Percentiles rank a stretch among this genome's conserved stretches.
Conservation (phyloP, 2,888 invertebrate species). For the Fragum whitleyi region DNA sequence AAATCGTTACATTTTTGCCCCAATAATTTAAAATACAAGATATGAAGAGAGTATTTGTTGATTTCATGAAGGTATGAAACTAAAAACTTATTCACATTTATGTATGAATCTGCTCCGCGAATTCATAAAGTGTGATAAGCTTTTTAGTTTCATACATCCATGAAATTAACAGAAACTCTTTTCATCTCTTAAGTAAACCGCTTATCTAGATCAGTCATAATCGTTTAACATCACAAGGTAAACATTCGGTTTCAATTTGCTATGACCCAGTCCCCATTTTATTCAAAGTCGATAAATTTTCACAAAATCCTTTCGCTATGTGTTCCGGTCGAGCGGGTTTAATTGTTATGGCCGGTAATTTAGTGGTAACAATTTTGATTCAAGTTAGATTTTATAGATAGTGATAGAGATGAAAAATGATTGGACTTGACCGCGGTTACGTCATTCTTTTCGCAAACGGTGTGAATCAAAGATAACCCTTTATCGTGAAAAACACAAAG, state of each 20-base stretch:
- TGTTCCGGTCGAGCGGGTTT: slow-evolving; percentile 38
- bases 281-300: slow-evolving; percentile 55
- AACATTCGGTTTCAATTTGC: background rate
- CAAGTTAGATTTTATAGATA: slow-evolving; percentile 44
- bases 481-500: background rate
- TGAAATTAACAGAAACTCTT: too few species aligned
- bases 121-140: too few species aligned
- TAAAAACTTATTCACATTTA: too few species aligned
- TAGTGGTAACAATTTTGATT: slow-evolving; percentile 55
- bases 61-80: too few species aligned
- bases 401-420: slow-evolving; percentile 46
- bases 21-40: too few species aligned
- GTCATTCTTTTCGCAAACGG: slow-evolving; percentile 28
- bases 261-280: background rate
- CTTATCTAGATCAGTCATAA: background rate
- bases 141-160: too few species aligned
- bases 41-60: too few species aligned
- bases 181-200: too few species aligned
- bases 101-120: too few species aligned
- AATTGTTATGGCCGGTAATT: slow-evolving; percentile 39
- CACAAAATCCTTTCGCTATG: slow-evolving; percentile 51
- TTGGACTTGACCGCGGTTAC: slow-evolving; percentile 20
- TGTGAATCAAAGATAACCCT: slow-evolving; percentile 25
- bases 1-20: too few species aligned
- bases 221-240: background rate